phyloP scores from a whole-genome alignment of 2,113 vertebrate species.

The Polypterus senegalus region DNA sequence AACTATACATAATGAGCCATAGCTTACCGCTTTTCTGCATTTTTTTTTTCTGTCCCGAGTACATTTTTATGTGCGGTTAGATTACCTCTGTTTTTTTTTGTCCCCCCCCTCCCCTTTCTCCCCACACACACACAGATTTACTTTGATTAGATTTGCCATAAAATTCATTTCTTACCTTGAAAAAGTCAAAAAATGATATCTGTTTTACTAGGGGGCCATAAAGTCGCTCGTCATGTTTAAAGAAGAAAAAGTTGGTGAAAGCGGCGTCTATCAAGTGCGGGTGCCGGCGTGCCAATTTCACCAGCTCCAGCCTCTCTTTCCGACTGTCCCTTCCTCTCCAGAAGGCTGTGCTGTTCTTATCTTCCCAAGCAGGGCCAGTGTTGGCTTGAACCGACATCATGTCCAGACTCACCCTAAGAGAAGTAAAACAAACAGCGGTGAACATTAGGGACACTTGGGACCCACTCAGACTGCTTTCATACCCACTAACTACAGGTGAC shows the following conservation, averaged over 20 bases:
- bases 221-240: constrained; percentile 82
- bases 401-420: constrained; percentile 81
- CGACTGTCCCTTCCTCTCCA: constrained; percentile 95
- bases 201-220: constrained; percentile 94
- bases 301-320: constrained; percentile 84
- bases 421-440: constrained; percentile 13
- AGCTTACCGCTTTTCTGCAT: background rate
- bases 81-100: no score
- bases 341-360: constrained; percentile 76
- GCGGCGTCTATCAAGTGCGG: constrained; percentile 80
- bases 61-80: no score
- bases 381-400: constrained; percentile 96
- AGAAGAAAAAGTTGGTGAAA: constrained; percentile 98
- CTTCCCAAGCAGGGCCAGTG: constrained; percentile 72
- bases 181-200: constrained; percentile 95
- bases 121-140: no score
- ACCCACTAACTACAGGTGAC: no score
- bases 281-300: constrained; percentile 74
- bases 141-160: no score
- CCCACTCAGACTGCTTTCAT: no score
- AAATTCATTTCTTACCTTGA: constrained; percentile 63
- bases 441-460: no score
- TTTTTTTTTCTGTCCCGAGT: background rate
- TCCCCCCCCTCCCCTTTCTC: no score
- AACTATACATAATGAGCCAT: background rate